Percentiles rank a stretch among this genome's conserved stretches.
These are phyloP conservation scores for Callithrix jacchus DNA, from an alignment of 2,113 vertebrate species.

Conservation along the genomic window DNA sequence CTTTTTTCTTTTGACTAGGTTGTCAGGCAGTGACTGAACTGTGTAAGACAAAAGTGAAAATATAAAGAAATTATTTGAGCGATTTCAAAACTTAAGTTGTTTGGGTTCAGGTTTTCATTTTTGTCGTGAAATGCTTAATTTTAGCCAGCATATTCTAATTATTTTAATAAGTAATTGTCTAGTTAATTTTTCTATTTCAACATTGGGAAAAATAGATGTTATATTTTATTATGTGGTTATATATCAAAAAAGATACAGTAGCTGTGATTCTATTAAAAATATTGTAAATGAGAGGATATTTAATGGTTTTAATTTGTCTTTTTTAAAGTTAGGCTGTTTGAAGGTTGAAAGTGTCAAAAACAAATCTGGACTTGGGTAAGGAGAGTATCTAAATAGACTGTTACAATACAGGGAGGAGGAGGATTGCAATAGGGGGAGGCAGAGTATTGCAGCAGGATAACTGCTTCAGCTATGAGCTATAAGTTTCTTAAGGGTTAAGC, in stretches of 20 bases:
- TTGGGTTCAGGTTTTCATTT: slow-evolving; percentile 40
- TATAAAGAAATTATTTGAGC: slow-evolving; percentile 10
- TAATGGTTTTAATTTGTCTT: slow-evolving; percentile 34
- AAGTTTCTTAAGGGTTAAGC: neutral
- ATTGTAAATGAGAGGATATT: neutral
- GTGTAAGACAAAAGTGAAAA: neutral
- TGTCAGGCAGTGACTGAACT: slow-evolving; percentile 8
- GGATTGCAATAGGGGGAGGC: neutral
- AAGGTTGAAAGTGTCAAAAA: neutral
- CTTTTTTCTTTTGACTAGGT: neutral
- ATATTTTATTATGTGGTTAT: slow-evolving; percentile 19
- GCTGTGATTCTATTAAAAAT: slow-evolving; percentile 27
- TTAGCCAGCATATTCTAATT: neutral
- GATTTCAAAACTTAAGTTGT: slow-evolving; percentile 13
- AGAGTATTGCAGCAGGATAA: neutral
- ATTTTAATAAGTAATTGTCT: slow-evolving; percentile 22
- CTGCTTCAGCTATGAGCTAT: neutral
- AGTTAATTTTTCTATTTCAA: slow-evolving; percentile 16
- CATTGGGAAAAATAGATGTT: neutral
- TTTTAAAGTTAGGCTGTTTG: slow-evolving; percentile 18
- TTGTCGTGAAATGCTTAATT: slow-evolving; percentile 30
- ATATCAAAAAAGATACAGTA: slow-evolving; percentile 12
- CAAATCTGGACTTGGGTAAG: neutral
- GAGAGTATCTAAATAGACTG: neutral
- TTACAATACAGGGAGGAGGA: neutral